These are phyloP conservation scores for Bombus sibiricus DNA, from an alignment of 1,140 invertebrate genomes.

Conservation along the genomic window DNA sequence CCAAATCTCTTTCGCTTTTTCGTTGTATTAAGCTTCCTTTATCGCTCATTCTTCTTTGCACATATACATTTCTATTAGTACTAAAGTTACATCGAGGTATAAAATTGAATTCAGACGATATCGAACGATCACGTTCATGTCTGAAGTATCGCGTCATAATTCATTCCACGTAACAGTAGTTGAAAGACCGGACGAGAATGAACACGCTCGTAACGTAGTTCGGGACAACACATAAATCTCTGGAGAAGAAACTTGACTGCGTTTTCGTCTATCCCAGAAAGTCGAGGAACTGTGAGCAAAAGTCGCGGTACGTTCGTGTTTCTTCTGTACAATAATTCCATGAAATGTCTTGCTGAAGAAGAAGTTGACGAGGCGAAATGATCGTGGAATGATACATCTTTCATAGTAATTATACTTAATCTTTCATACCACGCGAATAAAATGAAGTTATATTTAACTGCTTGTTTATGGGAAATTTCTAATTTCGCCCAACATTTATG, in stretches of 20 bases:
- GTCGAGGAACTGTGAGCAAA: not conserved
- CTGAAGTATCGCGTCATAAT: not conserved
- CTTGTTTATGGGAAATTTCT: not conserved
- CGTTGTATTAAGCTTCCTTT: no score
- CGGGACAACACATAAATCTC: slow-evolving; percentile 15
- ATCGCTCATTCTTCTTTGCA: no score
- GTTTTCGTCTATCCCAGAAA: not conserved
- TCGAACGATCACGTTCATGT: not conserved
- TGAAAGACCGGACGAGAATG: not conserved
- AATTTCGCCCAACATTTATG: not conserved
- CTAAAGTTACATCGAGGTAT: no score
- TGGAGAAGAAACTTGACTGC: not conserved
- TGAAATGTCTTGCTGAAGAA: not conserved
- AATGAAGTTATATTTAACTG: not conserved
- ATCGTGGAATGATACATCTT: not conserved
- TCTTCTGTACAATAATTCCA: slow-evolving; percentile 1
- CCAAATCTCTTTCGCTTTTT: no score
- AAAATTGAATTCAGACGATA: not conserved
- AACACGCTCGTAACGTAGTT: not conserved
- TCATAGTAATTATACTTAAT: no score
- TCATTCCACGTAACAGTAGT: not conserved
- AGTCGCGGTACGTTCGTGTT: no score
- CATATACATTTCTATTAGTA: not conserved
- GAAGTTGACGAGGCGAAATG: not conserved
- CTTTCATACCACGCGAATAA: not conserved